Percentiles rank a stretch among this genome's conserved stretches.
phyloP scores from a whole-genome alignment of 2,797 vertebrate genomes.

The Poeciliopsis presidionis region DNA sequence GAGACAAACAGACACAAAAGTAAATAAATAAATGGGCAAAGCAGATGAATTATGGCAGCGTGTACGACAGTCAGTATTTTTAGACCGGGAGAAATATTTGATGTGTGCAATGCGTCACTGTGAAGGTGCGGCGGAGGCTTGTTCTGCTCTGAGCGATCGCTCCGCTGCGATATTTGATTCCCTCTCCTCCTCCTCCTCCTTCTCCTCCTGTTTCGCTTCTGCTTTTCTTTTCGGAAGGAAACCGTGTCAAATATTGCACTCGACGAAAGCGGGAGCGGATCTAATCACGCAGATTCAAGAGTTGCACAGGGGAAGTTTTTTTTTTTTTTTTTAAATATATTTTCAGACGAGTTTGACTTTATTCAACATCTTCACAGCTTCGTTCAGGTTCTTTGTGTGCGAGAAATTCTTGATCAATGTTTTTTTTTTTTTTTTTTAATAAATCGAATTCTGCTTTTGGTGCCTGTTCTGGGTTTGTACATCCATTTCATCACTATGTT shows the following conservation, averaged over 20 bases:
- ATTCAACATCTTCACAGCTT: neutral
- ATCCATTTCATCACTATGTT: neutral
- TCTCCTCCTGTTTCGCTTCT: neutral
- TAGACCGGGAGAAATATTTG: neutral
- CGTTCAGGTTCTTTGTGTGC: neutral
- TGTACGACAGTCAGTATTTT: neutral
- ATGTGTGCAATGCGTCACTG: neutral
- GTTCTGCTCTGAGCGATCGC: neutral
- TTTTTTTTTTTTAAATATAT: neutral
- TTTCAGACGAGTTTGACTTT: neutral
- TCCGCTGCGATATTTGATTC: neutral
- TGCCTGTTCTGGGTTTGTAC: neutral
- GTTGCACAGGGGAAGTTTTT: neutral
- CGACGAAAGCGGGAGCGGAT: neutral
- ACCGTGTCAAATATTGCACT: neutral
- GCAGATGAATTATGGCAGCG: neutral
- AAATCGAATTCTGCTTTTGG: neutral
- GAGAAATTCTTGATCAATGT: neutral
- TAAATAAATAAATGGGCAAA: neutral
- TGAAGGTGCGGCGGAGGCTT: neutral
- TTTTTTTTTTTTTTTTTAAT: neutral
- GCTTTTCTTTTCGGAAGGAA: neutral
- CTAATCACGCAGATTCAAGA: neutral
- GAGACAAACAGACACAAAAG: neutral
- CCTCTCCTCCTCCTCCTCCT: neutral